Evolutionary conservation across 92 coral and sea anemone genomes (phyloP).

Genomic region (Ricordea florida): DNA sequence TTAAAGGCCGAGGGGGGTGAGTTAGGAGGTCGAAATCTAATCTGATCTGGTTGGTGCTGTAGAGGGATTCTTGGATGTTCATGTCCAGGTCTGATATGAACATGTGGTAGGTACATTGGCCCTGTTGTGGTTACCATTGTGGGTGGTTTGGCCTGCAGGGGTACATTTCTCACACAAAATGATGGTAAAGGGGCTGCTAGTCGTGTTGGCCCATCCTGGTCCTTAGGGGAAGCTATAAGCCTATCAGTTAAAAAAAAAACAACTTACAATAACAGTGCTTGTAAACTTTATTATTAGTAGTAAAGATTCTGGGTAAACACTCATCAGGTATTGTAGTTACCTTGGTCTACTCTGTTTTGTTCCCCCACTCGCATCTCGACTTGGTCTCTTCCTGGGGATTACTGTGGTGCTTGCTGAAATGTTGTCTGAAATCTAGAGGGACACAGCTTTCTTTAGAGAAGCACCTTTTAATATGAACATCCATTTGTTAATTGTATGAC

Average conservation of each 20-base stretch:
- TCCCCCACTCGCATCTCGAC: constrained; percentile 16
- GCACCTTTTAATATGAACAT: not conserved
- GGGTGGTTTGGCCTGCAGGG: constrained; percentile 58
- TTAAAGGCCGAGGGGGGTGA: constrained; percentile 39
- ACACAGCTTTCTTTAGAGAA: not conserved
- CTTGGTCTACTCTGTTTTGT: constrained; percentile 60
- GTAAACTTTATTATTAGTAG: too few species aligned
- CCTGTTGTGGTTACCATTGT: constrained; percentile 58
- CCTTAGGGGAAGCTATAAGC: constrained; percentile 16
- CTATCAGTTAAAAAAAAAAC: not conserved
- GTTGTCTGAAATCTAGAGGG: constrained; percentile 56
- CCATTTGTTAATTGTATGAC: too few species aligned
- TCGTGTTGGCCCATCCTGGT: constrained; percentile 36
- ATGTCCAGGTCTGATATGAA: constrained; percentile 59
- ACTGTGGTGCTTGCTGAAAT: constrained; percentile 37
- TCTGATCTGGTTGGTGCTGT: constrained; percentile 20
- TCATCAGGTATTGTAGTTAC: constrained; percentile 2
- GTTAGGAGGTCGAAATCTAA: constrained; percentile 1
- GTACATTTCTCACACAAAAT: constrained; percentile 15
- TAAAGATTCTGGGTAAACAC: too few species aligned
- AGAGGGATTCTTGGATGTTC: constrained; percentile 25
- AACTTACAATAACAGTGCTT: not conserved
- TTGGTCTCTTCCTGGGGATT: constrained; percentile 56
- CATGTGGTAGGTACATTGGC: constrained; percentile 68
- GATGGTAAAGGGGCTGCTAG: constrained; percentile 49